A percentile compares a stretch with the other conserved stretches of the same genome.
Evolutionary conservation across 2,888 invertebrate species (phyloP).

Genomic region (Leptinotarsa rubiginosa): DNA sequence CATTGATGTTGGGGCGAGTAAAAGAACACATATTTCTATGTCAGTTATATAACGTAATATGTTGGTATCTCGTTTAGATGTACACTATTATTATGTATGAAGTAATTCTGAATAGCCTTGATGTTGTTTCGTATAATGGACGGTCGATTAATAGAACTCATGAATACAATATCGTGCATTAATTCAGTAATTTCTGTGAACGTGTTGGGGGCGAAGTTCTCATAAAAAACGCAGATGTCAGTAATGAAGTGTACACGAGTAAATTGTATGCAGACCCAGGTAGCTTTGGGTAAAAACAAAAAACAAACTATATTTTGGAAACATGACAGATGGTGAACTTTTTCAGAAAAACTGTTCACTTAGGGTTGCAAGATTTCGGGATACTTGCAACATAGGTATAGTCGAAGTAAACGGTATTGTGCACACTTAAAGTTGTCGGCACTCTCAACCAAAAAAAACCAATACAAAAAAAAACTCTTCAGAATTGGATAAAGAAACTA

Average conservation of each 20-base stretch:
- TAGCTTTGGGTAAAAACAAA: too few relatives aligned
- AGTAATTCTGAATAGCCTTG: conserved; percentile 25
- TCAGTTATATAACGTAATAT: conserved; percentile 16
- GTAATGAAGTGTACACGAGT: background rate
- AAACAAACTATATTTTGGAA: too few relatives aligned
- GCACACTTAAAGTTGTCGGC: too few relatives aligned
- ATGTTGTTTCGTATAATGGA: conserved; percentile 10
- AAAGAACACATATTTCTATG: conserved; percentile 13
- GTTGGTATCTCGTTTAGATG: conserved; percentile 19
- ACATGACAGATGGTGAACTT: too few relatives aligned
- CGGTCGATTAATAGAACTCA: background rate
- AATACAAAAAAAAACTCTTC: too few relatives aligned
- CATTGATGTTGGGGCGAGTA: conserved; percentile 1
- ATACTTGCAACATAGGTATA: too few relatives aligned
- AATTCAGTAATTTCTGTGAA: conserved; percentile 7
- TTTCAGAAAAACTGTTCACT: too few relatives aligned
- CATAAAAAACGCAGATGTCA: background rate
- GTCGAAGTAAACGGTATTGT: too few relatives aligned
- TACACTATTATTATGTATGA: conserved; percentile 26
- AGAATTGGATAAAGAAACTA: too few relatives aligned
- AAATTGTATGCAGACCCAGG: background rate
- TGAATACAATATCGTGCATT: conserved; percentile 11
- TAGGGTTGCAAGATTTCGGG: too few relatives aligned
- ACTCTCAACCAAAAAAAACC: too few relatives aligned
- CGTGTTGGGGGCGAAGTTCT: background rate